Base-by-base conservation (phyloP, 2,888 invertebrate species). In the Amphipyra berbera region DNA sequence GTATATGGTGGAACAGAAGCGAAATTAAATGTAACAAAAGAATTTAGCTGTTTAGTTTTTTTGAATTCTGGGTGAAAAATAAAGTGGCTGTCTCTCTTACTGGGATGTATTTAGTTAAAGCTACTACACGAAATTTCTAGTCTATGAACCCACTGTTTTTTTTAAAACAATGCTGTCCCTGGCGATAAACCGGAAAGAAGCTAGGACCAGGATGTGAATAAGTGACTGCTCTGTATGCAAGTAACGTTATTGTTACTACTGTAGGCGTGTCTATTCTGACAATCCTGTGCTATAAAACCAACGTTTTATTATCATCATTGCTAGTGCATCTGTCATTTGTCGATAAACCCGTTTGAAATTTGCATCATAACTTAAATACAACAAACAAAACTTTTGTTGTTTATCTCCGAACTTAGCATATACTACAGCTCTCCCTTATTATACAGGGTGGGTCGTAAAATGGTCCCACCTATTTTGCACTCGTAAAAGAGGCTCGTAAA, bases 401-500 rank as follows among this genome's bases (percentile, higher is more conserved):
- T 74, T 68, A 67, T 79, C 76, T 73, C 14, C 13, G 15, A 71
- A 46, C 68, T 60, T 54, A 56, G 63, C 78, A 58, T 83, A 78
- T 84, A 82, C 84, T 79, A 61, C 56, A 61, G 45, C 63, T 81
- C 73, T 81, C 87, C 85, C 88, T 88, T 86, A 90, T 90, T 90
- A 90, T 88, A 86, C 90, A 83, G 91, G 90, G 86, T 87, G 88
- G 86, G 65, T 88, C 91, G 83, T 89, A 91, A 92, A 90, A 82
- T 84, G 87, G 87, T 85, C 90, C 92, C 87, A 92, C 91, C 92
- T 92, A 92, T 92, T 93, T 91, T 86, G 90, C 91, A 91, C 88
- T 90, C 93, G 90, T 93, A 93, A 93, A 93, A 90, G 88, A 87
- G 89, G 80, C 89, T 90, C 93, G 90, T 93, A 94, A 93, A 93